Conservation (phyloP, 2,888 invertebrate species). For the Mimumesa dahlbomi region DNA sequence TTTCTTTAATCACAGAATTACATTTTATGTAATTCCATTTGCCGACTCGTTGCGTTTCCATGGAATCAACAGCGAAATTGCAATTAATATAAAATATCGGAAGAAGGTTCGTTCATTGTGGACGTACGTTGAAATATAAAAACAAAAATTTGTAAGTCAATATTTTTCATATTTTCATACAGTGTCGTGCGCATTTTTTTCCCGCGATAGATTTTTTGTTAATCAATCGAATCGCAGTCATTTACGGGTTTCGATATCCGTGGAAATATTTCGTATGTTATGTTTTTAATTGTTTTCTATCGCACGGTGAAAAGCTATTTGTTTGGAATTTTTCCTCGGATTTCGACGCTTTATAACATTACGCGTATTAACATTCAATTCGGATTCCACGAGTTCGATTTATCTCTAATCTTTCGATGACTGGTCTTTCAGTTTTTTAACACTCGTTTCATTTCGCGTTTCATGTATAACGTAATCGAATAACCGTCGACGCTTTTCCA, state of each 20-base stretch:
- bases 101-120: too few species aligned
- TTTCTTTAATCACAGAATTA: too few species aligned
- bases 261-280: background rate
- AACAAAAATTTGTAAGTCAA: too few species aligned
- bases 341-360: slow-evolving; percentile 33
- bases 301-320: slow-evolving; percentile 21
- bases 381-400: slow-evolving; percentile 12
- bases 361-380: slow-evolving; percentile 9
- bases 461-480: slow-evolving; percentile 4
- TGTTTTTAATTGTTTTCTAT: slow-evolving; percentile 14
- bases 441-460: slow-evolving; percentile 4
- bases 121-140: too few species aligned
- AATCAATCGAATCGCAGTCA: slow-evolving; percentile 28
- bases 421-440: slow-evolving; percentile 3
- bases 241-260: too few species aligned
- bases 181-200: too few species aligned
- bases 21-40: too few species aligned
- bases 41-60: too few species aligned
- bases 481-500: background rate
- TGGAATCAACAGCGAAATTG: too few species aligned
- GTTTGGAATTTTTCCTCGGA: slow-evolving; percentile 17
- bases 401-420: slow-evolving; percentile 32
- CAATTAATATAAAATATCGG: too few species aligned
- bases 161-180: too few species aligned
- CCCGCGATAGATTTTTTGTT: too few species aligned